Conservation (phyloP, 2,888 invertebrate genomes). For the Trachelus stipa region DNA sequence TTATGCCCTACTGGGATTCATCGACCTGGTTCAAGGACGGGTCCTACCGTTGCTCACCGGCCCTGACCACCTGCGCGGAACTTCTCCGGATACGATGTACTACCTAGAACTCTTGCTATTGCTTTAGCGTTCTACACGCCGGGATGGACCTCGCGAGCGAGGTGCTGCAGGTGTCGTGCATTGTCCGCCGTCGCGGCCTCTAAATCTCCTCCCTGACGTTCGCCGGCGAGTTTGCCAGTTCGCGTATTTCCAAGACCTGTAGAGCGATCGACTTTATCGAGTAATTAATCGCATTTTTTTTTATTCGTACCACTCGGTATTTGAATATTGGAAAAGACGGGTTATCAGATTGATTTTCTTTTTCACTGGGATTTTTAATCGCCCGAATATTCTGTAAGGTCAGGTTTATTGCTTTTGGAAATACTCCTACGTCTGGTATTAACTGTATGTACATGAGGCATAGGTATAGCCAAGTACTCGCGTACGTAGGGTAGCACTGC, state of each 20-base stretch:
- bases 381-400: not conserved
- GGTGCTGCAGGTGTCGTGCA: constrained; percentile 60
- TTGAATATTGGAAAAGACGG: not conserved
- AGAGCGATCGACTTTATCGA: not conserved
- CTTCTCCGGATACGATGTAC: not conserved
- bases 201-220: constrained; percentile 58
- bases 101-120: constrained; percentile 1
- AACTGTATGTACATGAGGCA: not conserved
- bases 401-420: not conserved
- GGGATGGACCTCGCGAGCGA: constrained; percentile 10
- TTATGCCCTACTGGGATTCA: not conserved
- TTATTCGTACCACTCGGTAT: not conserved
- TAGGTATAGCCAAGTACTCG: not conserved
- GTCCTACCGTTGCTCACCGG: not conserved
- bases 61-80: not conserved
- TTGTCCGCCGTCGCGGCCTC: constrained; percentile 57
- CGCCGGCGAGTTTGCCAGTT: constrained; percentile 45
- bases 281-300: not conserved
- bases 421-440: not conserved
- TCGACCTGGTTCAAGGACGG: not conserved
- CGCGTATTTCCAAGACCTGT: constrained; percentile 46
- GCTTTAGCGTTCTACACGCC: not conserved
- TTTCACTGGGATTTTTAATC: not conserved
- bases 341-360: not conserved
- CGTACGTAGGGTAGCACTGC: not conserved